Evolutionary conservation across 2,113 vertebrate genomes (phyloP).

Genomic region (Stigmatopora nigra): DNA sequence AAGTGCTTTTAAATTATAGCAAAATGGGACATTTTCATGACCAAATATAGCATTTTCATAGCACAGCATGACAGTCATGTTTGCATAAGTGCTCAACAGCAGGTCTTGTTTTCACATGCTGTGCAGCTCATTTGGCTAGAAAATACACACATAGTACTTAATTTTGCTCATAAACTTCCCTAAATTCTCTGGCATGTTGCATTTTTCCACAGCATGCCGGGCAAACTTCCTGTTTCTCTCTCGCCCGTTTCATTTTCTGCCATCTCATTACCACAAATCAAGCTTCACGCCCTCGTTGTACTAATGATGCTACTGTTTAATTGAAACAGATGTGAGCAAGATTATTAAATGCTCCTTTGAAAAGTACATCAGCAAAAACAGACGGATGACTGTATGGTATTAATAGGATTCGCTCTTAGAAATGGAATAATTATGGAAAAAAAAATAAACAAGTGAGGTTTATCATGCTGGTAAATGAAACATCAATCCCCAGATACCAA

Average conservation of each 20-base stretch:
- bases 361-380: conserved; percentile 7
- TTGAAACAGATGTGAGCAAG: conserved; percentile 33
- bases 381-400: conserved; percentile 2
- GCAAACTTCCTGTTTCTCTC: not conserved
- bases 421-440: not conserved
- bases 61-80: conserved; percentile 1
- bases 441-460: not conserved
- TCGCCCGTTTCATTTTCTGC: conserved; percentile 12
- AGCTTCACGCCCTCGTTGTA: conserved; percentile 21
- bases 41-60: not conserved
- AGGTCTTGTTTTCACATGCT: conserved; percentile 3
- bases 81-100: conserved; percentile 1
- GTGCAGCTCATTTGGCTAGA: conserved; percentile 1
- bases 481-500: not conserved
- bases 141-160: not conserved
- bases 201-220: not conserved
- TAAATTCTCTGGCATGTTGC: conserved; percentile 5
- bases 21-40: not conserved
- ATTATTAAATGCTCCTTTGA: conserved; percentile 7
- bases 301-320: conserved; percentile 27
- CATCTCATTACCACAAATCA: conserved; percentile 47
- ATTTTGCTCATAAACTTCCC: conserved; percentile 1
- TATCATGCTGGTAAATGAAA: not conserved
- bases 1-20: conserved; percentile 1
- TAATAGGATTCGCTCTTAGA: conserved; percentile 1